Conservation (phyloP, 2,888 invertebrate species). For the Hololepta plana region DNA sequence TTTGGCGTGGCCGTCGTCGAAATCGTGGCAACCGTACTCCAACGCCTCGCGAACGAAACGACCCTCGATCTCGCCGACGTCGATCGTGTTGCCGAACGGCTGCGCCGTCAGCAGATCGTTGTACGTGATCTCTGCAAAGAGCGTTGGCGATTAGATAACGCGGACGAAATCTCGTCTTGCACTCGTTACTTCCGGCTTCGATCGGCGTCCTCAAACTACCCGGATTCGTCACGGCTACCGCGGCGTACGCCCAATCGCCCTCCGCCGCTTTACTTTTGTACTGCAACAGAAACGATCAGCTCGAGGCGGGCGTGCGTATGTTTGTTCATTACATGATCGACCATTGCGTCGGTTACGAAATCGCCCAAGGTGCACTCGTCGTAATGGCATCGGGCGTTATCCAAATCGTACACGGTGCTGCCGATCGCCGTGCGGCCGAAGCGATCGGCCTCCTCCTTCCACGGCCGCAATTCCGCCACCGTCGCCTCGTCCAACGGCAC, state of each 20-base stretch:
- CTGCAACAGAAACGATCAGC: conserved; percentile 20
- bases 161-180: too few species aligned
- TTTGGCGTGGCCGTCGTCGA: conserved; percentile 15
- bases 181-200: conserved; percentile 40
- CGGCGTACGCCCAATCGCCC: conserved; percentile 43
- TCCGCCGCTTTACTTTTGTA: conserved; percentile 28
- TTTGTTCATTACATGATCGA: conserved; percentile 34
- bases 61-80: conserved; percentile 52
- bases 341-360: conserved; percentile 52
- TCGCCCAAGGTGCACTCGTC: conserved; percentile 59
- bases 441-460: too few species aligned
- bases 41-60: conserved; percentile 40
- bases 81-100: conserved; percentile 62
- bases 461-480: too few species aligned
- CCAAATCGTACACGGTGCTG: conserved; percentile 34
- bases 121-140: conserved; percentile 45
- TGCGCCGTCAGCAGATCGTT: conserved; percentile 47
- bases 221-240: conserved; percentile 46
- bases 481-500: too few species aligned
- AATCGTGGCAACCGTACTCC: conserved; percentile 33
- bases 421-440: too few species aligned
- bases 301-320: neutral
- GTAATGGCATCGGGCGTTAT: conserved; percentile 33
- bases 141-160: too few species aligned
- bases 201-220: conserved; percentile 56